Base-by-base conservation (phyloP, 2,888 invertebrate species). In the Sinhomidia bicolor region DNA sequence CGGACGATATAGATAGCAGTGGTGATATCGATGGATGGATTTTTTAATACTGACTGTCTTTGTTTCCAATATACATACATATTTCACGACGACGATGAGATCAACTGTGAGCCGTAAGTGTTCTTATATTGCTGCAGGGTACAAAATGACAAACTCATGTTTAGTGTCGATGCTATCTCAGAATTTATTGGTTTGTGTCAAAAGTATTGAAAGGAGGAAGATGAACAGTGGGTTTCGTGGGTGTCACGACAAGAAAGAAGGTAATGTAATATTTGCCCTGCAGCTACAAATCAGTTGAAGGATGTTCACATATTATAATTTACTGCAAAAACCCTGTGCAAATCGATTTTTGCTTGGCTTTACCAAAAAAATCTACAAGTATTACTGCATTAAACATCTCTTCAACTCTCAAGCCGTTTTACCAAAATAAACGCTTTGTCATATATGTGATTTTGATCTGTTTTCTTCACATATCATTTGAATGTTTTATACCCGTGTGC, bases 181-280 rank as follows among this genome's bases (percentile, higher is more conserved):
- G 26, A 51, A 87, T 87, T 87, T 87, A 87, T 87, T 87, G 57
- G 51, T 36, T 14, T 54, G n/a, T 60, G 86, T 74, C 57, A 74
- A 68, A 32, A 71, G 57, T 57, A 81, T 74, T 81, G 87, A 76
- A 86, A 81, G 60, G 44, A 87, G 81, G 87, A 87, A 87, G 87
- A 87, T 87, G 80, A 79, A 57, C 26, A 47, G 44, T 71, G 20
- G 17, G 68, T 62, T n/a, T 81, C 74, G 87, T 87, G 81, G 87
- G 87, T 87, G 81, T 87, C 85, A 80, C 71, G 85, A 80, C 81
- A 71, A 12, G 26, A n/a, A n/a, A 44, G 44, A 65, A 6, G 65
- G 17, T 41, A 71, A 44, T 23, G 57, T 62, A 76, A 79, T 54
- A 76, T 68, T 32, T 85, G 47, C 79, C 85, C 51, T 65, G n/a